Percentiles rank a stretch among this genome's conserved stretches.
phyloP scores from a whole-genome alignment of 2,888 invertebrate species.

The Notodonta ziczac region DNA sequence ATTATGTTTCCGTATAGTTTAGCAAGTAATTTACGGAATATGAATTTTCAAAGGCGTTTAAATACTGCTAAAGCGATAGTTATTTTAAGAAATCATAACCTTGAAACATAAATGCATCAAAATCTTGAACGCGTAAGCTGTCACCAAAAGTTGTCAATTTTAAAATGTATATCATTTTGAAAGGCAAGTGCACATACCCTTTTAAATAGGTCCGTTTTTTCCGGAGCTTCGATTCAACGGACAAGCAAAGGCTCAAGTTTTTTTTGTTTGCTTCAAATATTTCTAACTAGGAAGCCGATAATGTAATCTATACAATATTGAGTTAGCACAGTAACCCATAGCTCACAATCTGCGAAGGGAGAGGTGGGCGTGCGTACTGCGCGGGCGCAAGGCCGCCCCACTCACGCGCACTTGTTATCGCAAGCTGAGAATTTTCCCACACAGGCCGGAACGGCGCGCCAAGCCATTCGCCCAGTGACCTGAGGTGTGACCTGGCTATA shows the following conservation, averaged over 20 bases:
- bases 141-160: not conserved
- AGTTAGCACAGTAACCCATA: not conserved
- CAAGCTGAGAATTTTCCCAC: constrained; percentile 36
- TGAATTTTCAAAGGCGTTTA: too few relatives aligned
- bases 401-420: constrained; percentile 42
- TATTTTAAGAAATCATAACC: too few relatives aligned
- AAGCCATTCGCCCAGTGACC: constrained; percentile 35
- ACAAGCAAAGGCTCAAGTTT: too few relatives aligned
- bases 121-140: not conserved
- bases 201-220: too few relatives aligned
- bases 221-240: too few relatives aligned
- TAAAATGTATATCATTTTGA: not conserved
- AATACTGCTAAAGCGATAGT: too few relatives aligned
- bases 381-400: constrained; percentile 38
- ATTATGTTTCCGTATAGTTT: not conserved
- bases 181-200: too few relatives aligned
- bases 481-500: constrained; percentile 27
- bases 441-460: constrained; percentile 25
- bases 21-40: not conserved
- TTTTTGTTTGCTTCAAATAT: too few relatives aligned
- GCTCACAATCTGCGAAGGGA: constrained; percentile 15
- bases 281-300: not conserved
- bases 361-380: constrained; percentile 34
- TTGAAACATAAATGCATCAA: not conserved
- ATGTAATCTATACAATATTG: not conserved